A percentile compares a stretch with the other conserved stretches of the same genome.
Evolutionary conservation across 2,797 vertebrate genomes (phyloP).

Genomic region (Vireo griseus): DNA sequence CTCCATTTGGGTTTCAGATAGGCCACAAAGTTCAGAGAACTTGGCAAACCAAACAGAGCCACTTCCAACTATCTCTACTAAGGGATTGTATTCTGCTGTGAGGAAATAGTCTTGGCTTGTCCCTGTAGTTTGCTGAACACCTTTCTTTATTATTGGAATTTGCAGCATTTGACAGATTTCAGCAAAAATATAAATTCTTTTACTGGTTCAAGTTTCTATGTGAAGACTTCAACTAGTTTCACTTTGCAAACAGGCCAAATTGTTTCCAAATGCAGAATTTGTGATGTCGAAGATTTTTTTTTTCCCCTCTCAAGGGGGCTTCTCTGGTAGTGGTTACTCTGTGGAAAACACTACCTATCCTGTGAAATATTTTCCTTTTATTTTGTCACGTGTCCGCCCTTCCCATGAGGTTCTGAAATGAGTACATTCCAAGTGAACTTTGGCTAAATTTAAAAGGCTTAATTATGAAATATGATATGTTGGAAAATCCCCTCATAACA

Average conservation of each 20-base stretch:
- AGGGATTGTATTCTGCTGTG: not conserved
- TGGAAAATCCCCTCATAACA: not conserved
- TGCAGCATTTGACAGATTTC: not conserved
- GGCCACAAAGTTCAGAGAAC: not conserved
- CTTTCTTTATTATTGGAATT: slow-evolving; percentile 15
- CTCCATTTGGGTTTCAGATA: slow-evolving; percentile 7
- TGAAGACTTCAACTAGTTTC: not conserved
- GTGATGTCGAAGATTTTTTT: not conserved
- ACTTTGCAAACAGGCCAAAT: not conserved
- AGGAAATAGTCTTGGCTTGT: not conserved
- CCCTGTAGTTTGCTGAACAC: not conserved
- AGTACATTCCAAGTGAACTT: slow-evolving; percentile 34
- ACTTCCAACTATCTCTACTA: not conserved
- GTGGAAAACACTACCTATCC: not conserved
- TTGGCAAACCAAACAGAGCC: not conserved
- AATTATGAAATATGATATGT: not conserved
- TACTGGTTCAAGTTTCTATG: not conserved
- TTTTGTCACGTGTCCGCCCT: not conserved
- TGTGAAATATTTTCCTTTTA: not conserved
- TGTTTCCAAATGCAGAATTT: not conserved
- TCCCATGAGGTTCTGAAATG: not conserved
- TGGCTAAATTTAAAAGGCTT: slow-evolving; percentile 1
- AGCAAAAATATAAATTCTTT: not conserved
- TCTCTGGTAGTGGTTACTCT: not conserved
- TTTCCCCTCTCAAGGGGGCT: too few relatives aligned